These are phyloP conservation scores for Diplazon laetatorius DNA, from an alignment of 2,888 invertebrate genomes.

Conservation along the genomic window DNA sequence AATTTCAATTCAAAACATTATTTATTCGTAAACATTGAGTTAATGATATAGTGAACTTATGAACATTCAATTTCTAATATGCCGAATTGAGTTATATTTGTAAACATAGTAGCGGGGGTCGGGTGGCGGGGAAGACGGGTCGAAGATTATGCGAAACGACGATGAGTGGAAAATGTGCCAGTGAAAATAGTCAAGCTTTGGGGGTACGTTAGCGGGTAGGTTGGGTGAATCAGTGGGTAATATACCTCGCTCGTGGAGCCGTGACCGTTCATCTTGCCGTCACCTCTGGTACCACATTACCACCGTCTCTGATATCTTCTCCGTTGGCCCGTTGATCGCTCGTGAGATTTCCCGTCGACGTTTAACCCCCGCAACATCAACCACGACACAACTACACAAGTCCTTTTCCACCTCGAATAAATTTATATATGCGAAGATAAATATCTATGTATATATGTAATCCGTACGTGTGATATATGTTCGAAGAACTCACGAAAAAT, in stretches of 20 bases:
- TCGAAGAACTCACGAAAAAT: slow-evolving; percentile 47
- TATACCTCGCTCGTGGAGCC: slow-evolving; percentile 79
- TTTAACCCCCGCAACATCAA: slow-evolving; percentile 25
- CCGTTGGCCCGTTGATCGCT: slow-evolving; percentile 56
- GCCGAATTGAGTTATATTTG: too few relatives aligned
- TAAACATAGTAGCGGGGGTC: too few relatives aligned
- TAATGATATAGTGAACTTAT: too few relatives aligned
- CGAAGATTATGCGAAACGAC: background rate
- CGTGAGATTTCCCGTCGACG: slow-evolving; percentile 53
- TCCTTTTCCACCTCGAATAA: background rate
- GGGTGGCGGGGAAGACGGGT: too few relatives aligned
- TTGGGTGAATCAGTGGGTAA: slow-evolving; percentile 60
- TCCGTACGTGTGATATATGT: background rate
- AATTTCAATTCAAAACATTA: too few relatives aligned
- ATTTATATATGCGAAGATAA: too few relatives aligned
- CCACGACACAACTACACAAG: background rate
- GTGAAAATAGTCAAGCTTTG: background rate
- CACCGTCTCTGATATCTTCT: slow-evolving; percentile 64
- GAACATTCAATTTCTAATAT: too few relatives aligned
- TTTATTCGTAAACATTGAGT: too few relatives aligned
- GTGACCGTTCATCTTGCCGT: slow-evolving; percentile 81
- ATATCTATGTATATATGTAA: too few relatives aligned
- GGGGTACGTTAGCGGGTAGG: background rate
- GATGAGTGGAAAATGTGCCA: slow-evolving; percentile 21
- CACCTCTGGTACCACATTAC: slow-evolving; percentile 79